A percentile compares a stretch with the other conserved stretches of the same genome.
Evolutionary conservation across 2,113 vertebrate genomes (phyloP).

Genomic region (Mesitornis unicolor): DNA sequence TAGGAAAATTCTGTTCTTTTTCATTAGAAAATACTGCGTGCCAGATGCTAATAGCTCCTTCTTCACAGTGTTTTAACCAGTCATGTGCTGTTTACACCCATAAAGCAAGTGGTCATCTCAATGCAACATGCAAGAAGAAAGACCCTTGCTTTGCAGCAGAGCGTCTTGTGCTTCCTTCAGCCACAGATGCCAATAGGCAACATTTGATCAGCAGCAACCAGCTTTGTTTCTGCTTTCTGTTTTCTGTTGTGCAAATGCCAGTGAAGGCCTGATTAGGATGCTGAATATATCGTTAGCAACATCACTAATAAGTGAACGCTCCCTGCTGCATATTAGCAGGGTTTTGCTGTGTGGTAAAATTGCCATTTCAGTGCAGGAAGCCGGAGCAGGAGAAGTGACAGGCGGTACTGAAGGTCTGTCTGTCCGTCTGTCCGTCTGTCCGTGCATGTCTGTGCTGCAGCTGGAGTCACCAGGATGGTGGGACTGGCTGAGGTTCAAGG

Average conservation of each 20-base stretch:
- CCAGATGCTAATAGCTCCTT: slow-evolving; percentile 31
- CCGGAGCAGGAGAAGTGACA: slow-evolving; percentile 28
- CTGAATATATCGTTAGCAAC: slow-evolving; percentile 43
- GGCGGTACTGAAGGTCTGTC: slow-evolving; percentile 48
- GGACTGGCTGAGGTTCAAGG: slow-evolving; percentile 70
- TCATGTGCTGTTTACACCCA: not conserved
- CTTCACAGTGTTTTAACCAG: slow-evolving; percentile 19
- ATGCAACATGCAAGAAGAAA: not conserved
- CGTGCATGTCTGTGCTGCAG: slow-evolving; percentile 28
- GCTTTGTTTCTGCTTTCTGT: slow-evolving; percentile 42
- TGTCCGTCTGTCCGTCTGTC: not conserved
- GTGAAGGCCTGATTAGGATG: slow-evolving; percentile 51
- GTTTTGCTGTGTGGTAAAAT: slow-evolving; percentile 32
- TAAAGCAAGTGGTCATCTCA: slow-evolving; percentile 29
- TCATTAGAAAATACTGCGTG: slow-evolving; percentile 21
- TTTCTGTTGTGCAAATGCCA: slow-evolving; percentile 53
- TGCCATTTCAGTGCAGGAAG: slow-evolving; percentile 28
- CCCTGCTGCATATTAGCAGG: slow-evolving; percentile 41
- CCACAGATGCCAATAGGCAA: not conserved
- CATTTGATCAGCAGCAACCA: not conserved
- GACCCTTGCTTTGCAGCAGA: not conserved
- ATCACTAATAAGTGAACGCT: slow-evolving; percentile 45
- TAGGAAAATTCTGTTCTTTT: slow-evolving; percentile 45
- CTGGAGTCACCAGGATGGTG: slow-evolving; percentile 61
- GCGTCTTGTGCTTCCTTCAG: not conserved